phyloP scores from a whole-genome alignment of 2,888 invertebrate species.

The Drosophila yooni region DNA sequence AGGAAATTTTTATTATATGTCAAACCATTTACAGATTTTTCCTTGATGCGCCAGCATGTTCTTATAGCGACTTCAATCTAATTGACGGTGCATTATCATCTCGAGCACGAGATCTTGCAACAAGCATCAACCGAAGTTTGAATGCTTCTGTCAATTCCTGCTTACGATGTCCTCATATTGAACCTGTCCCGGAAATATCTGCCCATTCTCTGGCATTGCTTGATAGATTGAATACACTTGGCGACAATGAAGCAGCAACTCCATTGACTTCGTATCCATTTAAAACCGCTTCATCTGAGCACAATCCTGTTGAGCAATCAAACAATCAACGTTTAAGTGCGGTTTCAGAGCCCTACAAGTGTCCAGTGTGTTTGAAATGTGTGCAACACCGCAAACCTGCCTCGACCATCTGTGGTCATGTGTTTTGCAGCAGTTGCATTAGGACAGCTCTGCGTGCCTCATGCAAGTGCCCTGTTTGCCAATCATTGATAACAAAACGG shows the following conservation, averaged over 20 bases:
- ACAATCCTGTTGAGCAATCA: neutral
- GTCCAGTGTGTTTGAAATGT: constrained; percentile 49
- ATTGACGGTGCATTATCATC: constrained; percentile 15
- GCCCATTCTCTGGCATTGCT: constrained; percentile 8
- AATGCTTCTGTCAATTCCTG: neutral
- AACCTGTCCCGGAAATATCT: constrained; percentile 1
- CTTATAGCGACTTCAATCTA: neutral
- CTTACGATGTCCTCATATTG: neutral
- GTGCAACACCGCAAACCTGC: constrained; percentile 43
- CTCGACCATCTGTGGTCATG: constrained; percentile 58
- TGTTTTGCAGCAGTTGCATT: constrained; percentile 56
- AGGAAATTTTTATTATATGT: neutral
- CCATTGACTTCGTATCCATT: neutral
- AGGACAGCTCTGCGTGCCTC: constrained; percentile 36
- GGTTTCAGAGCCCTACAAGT: constrained; percentile 32
- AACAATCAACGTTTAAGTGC: neutral
- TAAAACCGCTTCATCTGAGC: neutral
- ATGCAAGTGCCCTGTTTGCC: constrained; percentile 56
- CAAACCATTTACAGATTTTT: constrained; percentile 12
- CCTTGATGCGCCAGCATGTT: neutral
- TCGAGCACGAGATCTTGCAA: neutral
- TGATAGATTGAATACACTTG: neutral
- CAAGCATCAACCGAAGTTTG: neutral
- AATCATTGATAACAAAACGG: constrained; percentile 23
- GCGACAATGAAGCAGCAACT: neutral